Evolutionary conservation across 2,888 invertebrate genomes (phyloP), one percentile per base, ranked within the genome.

Genomic region (Drosophila fungiperda): DNA sequence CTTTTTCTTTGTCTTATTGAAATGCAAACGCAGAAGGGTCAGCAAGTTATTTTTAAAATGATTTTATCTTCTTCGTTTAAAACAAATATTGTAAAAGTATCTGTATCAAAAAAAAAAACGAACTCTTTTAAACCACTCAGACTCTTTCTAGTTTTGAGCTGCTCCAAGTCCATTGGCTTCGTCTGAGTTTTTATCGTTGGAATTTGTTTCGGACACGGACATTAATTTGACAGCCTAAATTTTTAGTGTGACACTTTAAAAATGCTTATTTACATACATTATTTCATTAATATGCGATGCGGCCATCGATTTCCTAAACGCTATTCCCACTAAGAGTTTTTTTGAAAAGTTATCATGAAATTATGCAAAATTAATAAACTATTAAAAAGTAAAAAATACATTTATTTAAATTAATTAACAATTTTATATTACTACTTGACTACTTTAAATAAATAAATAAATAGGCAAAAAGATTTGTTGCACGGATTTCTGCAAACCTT

Each of bases 191-290:
- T 65, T 80, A 89, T 87, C 89, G 72, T 63, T 59, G 68, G 75
- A 75, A 74, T 81, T 81, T 58, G 74, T 75, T 75, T 70, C 32
- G 67, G 69, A 38, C 70, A 63, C 58, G 57, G 54, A 65, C 75
- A 87, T 90, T 89, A 83, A 87, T 90, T 76, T 83, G 83, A 90
- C 91, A 91, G 64, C 65, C 68, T 29, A 72, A 84, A 79, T 80
- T 89, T 78, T 67, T 76, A 81, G 77, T 79, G 81, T 81, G 83
- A 87, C 90, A 91, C 86, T 77, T 89, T 82, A 73, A 70, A 80
- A 78, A 73, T 62, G 63, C 71, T 77, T 78, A 77, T 82, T 55
- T 72, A 66, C 32, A 45, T 23, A 52, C 74, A 69, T 74, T 83
- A 76, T 71, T 69, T 68, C 72, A 73, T 71, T 66, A 73, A 76